A percentile compares a stretch with the other conserved stretches of the same genome.
Evolutionary conservation across 2,113 vertebrate species (phyloP).

Genomic region (Suricata suricatta): DNA sequence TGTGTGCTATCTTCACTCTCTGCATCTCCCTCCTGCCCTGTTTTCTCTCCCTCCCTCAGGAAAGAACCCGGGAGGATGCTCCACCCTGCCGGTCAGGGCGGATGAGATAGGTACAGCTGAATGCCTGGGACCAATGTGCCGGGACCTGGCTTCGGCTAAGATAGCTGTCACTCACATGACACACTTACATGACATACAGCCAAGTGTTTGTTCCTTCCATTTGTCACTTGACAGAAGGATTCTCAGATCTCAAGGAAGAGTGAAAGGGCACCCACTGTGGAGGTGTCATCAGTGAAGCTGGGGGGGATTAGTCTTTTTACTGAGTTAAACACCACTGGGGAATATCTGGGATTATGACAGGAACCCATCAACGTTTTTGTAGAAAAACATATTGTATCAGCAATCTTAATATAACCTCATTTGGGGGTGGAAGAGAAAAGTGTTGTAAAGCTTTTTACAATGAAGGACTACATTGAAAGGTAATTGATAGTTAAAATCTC

Average conservation of each 20-base stretch:
- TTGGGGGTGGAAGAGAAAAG: rapidly evolving
- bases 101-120: too few species aligned
- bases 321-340: neutral
- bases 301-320: neutral
- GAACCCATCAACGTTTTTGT: neutral
- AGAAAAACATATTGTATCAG: neutral
- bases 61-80: too few species aligned
- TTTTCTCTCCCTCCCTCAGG: too few species aligned
- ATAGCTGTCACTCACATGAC: neutral
- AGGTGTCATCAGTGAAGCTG: neutral
- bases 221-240: conserved; percentile 63
- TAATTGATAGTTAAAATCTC: neutral
- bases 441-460: neutral
- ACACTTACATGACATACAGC: conserved; percentile 47
- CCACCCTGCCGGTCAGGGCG: too few species aligned
- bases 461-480: neutral
- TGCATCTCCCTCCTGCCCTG: too few species aligned
- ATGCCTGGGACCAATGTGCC: too few species aligned
- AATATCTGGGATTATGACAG: neutral
- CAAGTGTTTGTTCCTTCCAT: conserved; percentile 17
- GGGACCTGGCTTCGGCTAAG: too few species aligned
- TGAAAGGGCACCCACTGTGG: conserved; percentile 42
- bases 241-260: neutral
- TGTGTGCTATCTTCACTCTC: too few species aligned
- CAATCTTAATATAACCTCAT: neutral